Base-by-base conservation (phyloP, 2,888 invertebrate genomes). In the Diogma glabrata region DNA sequence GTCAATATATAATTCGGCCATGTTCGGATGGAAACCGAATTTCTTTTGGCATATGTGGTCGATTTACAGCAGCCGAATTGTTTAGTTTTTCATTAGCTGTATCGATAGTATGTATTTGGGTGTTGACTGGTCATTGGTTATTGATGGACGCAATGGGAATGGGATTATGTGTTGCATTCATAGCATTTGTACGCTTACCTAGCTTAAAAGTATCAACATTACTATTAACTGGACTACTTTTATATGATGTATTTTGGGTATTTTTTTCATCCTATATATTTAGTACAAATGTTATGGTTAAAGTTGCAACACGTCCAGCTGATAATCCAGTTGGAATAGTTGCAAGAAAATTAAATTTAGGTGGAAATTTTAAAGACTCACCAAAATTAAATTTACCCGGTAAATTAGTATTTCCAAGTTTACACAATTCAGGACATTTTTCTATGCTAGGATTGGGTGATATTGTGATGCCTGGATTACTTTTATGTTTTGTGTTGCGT, bases 111-210 rank as follows among this genome's bases (percentile, higher is more conserved):
- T 92, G 92, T 72, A 85, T 96, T 58, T 96, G 96, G 96, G 91
- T 96, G 61, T 79, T 95, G 56, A 96, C 96, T 54, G 96, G 95
- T 1, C 95, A 96, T 72, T 96, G 96, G 96, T 78, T 96, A 59
- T 79, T 96, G 51, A 96, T 96, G 95, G 95, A 96, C 72, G 95
- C 94, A 22, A 91, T 96, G 86, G 96, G 95, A 55, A 95, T 96
- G 94, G 95, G 95, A 3, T 75, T 96, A 45, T 96, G 95, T 72
- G 95, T 96, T 59, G 94, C 95, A 52, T 96, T 96, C 72, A 96
- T 96, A 66, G 95, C 95, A 20, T 87, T 96, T 67, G 93, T 96
- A 59, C 82, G 95, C 48, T 77, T 96, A 66, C 96, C 95, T 51
- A 94, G 93, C 68, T 78, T 96, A 60, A 96, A 96, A 74, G 91